Base-by-base conservation (phyloP, 1,140 invertebrate species). In the Rhopalosiphum maidis region DNA sequence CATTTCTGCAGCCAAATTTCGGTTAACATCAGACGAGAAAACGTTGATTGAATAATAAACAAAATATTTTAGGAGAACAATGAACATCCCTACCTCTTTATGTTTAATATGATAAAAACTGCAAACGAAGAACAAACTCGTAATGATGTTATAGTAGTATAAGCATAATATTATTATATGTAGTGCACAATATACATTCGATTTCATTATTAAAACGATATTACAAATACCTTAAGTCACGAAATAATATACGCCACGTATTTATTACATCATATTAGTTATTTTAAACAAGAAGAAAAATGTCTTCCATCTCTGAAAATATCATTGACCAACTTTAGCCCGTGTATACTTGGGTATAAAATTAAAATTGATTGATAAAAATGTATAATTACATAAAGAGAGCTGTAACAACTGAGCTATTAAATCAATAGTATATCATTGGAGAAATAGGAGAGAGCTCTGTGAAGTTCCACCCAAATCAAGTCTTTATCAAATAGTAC, bases 21-120 rank as follows among this genome's bases (percentile, higher is more conserved):
- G 48, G 48, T 89, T 88, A 35, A 88, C 30, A 88, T 88, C 51
- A 54, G 87, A 89, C 23, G 22, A n/a, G 1, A 89, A 77, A 89
- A 89, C 87, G 87, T 54, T 54, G n/a, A 35, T 22, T 54, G 87
- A 89, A 89, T 89, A 54, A 89, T 89, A 54, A 89, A 48, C 43
- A 46, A 30, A 46, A 87, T 85, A 86, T 68, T n/a, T 1, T 68
- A 77, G 2, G 60, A 77, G 60, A 77, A 23, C n/a, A 77, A n/a
- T 77, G 30, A 77, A 77, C 60, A 77, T 77, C 15, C n/a, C 60
- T 77, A 18, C 30, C 30, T 68, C 30, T 68, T n/a, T 68, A 18
- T 15, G 60, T 68, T 51, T 21, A 22, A 51, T 22, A 54, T 35
- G 18, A 48, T 51, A 48, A 35, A 51, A n/a, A 21, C 30, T 30